phyloP scores from a whole-genome alignment of 2,888 invertebrate genomes.

The Eulithis testata region DNA sequence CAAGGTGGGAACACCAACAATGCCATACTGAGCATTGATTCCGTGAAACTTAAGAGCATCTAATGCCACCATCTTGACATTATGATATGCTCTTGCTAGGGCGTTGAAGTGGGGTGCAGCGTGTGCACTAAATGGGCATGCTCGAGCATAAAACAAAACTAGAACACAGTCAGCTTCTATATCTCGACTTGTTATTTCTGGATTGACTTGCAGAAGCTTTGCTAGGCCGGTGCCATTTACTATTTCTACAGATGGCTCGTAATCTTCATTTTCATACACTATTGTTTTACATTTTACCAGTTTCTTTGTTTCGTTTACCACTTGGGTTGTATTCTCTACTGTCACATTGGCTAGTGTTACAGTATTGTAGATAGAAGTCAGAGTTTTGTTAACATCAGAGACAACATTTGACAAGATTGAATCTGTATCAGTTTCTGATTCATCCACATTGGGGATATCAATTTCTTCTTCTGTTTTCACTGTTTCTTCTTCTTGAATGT shows the following conservation, averaged over 20 bases:
- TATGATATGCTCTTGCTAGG: constrained; percentile 93
- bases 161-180: constrained; percentile 88
- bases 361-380: constrained; percentile 74
- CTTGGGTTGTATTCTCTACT: constrained; percentile 66
- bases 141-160: constrained; percentile 94
- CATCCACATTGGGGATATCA: constrained; percentile 74
- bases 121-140: constrained; percentile 95
- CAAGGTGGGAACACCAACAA: constrained; percentile 95
- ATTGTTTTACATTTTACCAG: constrained; percentile 75
- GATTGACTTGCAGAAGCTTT: constrained; percentile 86
- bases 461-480: constrained; percentile 54
- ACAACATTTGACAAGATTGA: constrained; percentile 76
- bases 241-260: constrained; percentile 83
- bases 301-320: constrained; percentile 73
- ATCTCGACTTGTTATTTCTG: constrained; percentile 87
- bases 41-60: constrained; percentile 93
- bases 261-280: constrained; percentile 65
- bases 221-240: constrained; percentile 89
- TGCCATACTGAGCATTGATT: constrained; percentile 95
- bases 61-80: constrained; percentile 94
- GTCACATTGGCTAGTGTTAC: constrained; percentile 75
- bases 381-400: constrained; percentile 76
- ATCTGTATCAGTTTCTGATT: constrained; percentile 60
- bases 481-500: constrained; percentile 66
- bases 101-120: constrained; percentile 97